Conservation (phyloP, 2,797 vertebrate species). For the Pogoniulus pusillus region DNA sequence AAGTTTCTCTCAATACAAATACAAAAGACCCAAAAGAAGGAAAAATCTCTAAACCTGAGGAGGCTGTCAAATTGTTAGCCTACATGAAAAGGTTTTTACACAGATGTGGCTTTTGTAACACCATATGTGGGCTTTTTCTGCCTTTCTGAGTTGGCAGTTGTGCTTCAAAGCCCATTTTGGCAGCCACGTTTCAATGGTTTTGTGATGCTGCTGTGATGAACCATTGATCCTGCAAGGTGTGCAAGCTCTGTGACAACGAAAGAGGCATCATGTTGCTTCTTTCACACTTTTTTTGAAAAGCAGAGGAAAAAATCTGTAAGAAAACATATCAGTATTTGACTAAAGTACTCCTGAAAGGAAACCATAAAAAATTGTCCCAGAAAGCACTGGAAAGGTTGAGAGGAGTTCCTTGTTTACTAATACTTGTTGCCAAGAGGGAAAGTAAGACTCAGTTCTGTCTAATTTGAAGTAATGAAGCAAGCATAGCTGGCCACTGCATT, state of each 20-base stretch:
- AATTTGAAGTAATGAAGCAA: background rate
- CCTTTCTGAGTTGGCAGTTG: background rate
- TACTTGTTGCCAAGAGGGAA: background rate
- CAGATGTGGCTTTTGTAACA: background rate
- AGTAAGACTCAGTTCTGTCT: background rate
- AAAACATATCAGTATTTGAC: constrained; percentile 31
- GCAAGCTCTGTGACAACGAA: constrained; percentile 37
- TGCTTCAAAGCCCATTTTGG: constrained; percentile 47
- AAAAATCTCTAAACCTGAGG: background rate
- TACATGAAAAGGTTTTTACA: constrained; percentile 27
- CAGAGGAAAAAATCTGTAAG: constrained; percentile 16
- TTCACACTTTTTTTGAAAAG: constrained; percentile 45
- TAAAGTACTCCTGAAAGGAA: background rate
- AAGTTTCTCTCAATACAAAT: constrained; percentile 4
- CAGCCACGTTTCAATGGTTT: constrained; percentile 28
- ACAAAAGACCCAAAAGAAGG: constrained; percentile 5
- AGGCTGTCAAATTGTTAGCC: constrained; percentile 3
- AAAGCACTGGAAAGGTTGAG: background rate
- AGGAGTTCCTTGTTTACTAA: background rate
- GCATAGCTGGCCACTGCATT: rapidly evolving
- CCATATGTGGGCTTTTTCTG: background rate
- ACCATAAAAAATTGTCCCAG: background rate
- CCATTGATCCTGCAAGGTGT: constrained; percentile 50
- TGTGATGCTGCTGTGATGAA: constrained; percentile 32
- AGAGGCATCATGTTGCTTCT: constrained; percentile 5